Base-by-base conservation (phyloP, 1,140 invertebrate species). In the Vanessa atalanta region DNA sequence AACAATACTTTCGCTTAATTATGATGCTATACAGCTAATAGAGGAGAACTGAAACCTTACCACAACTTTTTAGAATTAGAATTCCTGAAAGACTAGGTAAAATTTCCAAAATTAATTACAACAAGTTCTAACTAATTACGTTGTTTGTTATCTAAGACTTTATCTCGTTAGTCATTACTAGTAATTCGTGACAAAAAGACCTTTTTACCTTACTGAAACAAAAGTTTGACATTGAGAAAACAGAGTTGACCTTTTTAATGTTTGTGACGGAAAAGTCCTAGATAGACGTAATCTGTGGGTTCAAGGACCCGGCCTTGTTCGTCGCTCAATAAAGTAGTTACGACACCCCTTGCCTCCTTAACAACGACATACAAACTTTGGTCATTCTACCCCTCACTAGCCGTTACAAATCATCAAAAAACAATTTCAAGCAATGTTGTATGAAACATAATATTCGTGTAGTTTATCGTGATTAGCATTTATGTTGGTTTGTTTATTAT, bases 291-390 rank as follows among this genome's bases (percentile, higher is more conserved):
- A 82, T 72, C 76, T 48, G 67, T 31, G 72, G 78, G 86, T 89
- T 90, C 87, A 90, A 90, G 88, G 90, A 65, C 80, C 76, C 65
- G 83, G 83, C 89, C 89, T 91, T 91, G 86, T 65, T 70, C 55
- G 70, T 72, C 86, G 88, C 79, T 89, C 89, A 88, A 89, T 91
- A 89, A 77, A 76, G 75, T 78, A 69, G 71, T 74, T 79, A 75
- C 76, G 80, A 81, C 83, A 80, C 76, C 81, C 84, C 79, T 78
- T 66, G 57, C 57, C 47, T 37, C 66, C 67, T 67, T 71, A 73
- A 57, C 70, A 70, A 76, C 72, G 75, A 77, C 77, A 74, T 70
- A 74, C 78, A 74, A 77, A 73, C 70, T 69, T 74, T 74, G 47
- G 57, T 53, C 51, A 65, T 61, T 72, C 47, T 60, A 51, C 23